Evolutionary conservation across 2,797 vertebrate genomes (phyloP).

Genomic region (Ctenochaetus hawaiiensis): DNA sequence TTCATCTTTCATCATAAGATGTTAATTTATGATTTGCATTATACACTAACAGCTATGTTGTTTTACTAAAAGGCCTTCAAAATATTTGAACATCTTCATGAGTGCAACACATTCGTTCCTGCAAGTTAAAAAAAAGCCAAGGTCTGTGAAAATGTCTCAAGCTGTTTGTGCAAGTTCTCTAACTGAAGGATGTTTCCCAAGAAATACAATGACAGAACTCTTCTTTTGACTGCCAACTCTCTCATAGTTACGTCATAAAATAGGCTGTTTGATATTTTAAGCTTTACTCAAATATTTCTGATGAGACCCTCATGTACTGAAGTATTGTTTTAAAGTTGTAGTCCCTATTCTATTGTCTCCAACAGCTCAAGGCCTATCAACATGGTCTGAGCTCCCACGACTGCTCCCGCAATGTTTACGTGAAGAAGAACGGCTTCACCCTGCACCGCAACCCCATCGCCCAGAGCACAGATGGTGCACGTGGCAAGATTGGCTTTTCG

Average conservation of each 20-base stretch:
- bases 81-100: background rate
- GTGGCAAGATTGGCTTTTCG: slow-evolving; percentile 96
- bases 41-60: background rate
- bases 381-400: slow-evolving; percentile 97
- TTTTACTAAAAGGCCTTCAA: background rate
- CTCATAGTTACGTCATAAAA: background rate
- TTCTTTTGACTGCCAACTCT: background rate
- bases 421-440: slow-evolving; percentile 99
- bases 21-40: background rate
- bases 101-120: background rate
- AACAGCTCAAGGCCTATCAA: slow-evolving; percentile 93
- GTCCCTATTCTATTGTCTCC: background rate
- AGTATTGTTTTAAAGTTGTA: background rate
- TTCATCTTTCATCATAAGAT: background rate
- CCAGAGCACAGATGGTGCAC: slow-evolving; percentile 97
- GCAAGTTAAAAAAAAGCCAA: background rate
- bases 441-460: slow-evolving; percentile 98
- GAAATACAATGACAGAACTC: background rate
- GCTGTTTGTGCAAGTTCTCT: slow-evolving; percentile 1
- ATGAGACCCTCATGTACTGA: background rate
- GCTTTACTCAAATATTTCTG: background rate
- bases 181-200: background rate
- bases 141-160: background rate
- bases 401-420: slow-evolving; percentile 99
- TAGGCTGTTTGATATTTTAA: background rate